Percentiles rank a stretch among this genome's conserved stretches.
phyloP scores from a whole-genome alignment of 1,140 invertebrate genomes.

The Drosophila micromelanica region DNA sequence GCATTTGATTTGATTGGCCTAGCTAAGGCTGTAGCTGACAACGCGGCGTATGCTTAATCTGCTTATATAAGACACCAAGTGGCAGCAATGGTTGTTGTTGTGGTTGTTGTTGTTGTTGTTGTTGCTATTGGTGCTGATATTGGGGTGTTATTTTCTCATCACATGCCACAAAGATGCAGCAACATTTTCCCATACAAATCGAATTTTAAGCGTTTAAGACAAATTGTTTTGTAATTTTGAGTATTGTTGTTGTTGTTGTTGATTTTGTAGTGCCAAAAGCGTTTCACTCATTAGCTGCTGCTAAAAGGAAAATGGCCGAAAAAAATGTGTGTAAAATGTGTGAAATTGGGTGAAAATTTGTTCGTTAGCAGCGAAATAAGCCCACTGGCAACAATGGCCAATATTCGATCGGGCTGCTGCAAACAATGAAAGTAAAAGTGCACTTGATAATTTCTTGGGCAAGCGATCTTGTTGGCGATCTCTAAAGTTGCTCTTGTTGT shows the following conservation, averaged over 20 bases:
- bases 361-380: conserved; percentile 53
- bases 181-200: conserved; percentile 74
- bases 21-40: conserved; percentile 5
- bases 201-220: conserved; percentile 51
- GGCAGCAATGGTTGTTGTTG: background rate
- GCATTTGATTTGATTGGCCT: conserved; percentile 19
- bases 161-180: conserved; percentile 51
- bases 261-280: conserved; percentile 52
- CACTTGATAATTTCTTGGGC: conserved; percentile 81
- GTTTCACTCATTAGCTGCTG: conserved; percentile 73
- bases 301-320: conserved; percentile 72
- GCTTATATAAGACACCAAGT: conserved; percentile 27
- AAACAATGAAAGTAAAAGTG: conserved; percentile 81
- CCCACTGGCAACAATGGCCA: conserved; percentile 35
- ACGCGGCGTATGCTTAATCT: conserved; percentile 22
- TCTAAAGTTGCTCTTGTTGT: conserved; percentile 9
- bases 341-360: conserved; percentile 55
- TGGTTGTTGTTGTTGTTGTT: conserved; percentile 6
- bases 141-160: conserved; percentile 51
- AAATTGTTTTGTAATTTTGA: conserved; percentile 78
- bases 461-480: conserved; percentile 34
- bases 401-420: conserved; percentile 28
- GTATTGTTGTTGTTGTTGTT: conserved; percentile 18
- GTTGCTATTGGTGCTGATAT: conserved; percentile 18
- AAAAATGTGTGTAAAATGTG: conserved; percentile 40